phyloP scores from a whole-genome alignment of 2,888 invertebrate genomes.

The Mantis religiosa region DNA sequence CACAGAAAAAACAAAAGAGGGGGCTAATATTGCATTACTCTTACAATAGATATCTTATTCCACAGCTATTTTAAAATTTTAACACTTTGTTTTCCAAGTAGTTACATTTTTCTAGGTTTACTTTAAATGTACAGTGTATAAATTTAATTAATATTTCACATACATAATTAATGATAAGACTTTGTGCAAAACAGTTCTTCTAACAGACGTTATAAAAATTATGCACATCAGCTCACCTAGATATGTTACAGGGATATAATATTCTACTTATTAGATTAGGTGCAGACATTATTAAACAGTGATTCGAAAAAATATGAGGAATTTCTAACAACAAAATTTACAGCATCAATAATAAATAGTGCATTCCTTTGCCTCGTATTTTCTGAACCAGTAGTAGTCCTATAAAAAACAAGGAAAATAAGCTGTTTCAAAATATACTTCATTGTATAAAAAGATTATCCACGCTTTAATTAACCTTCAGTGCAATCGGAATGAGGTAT shows the following conservation, averaged over 20 bases:
- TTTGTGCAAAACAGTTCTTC: background rate
- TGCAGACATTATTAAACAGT: background rate
- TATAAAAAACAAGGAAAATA: too few species aligned
- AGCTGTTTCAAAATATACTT: too few species aligned
- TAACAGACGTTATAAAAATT: background rate
- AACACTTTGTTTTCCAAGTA: background rate
- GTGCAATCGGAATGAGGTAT: too few species aligned
- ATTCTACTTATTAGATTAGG: background rate
- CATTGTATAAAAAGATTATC: too few species aligned
- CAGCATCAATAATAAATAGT: background rate
- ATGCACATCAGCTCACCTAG: background rate
- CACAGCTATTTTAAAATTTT: background rate
- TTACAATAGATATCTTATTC: background rate
- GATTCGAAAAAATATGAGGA: background rate
- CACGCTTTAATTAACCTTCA: too few species aligned
- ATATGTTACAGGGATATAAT: background rate
- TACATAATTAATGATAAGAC: background rate
- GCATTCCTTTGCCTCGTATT: too few species aligned
- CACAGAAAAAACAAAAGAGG: background rate
- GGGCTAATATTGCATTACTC: background rate
- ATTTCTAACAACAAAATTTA: background rate
- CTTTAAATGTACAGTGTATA: background rate
- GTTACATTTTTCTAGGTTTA: background rate
- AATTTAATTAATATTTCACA: background rate
- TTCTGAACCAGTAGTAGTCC: too few species aligned